Evolutionary conservation across 1,140 invertebrate genomes (phyloP).

Genomic region (Coenobita brevimanus): DNA sequence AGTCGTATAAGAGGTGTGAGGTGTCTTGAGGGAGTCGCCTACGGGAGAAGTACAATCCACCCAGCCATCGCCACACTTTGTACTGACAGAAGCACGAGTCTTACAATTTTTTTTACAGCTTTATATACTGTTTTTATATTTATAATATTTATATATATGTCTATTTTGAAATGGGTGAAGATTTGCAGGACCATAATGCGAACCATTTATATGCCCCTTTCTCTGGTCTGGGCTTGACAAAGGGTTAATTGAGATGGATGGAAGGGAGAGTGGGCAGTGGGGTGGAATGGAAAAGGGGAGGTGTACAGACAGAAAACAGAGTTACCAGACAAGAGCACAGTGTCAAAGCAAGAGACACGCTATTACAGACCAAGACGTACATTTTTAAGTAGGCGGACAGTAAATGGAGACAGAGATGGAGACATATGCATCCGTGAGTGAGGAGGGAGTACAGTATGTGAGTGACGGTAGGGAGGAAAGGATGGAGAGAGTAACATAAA

Average conservation of each 20-base stretch:
- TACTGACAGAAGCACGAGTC: conserved; percentile 62
- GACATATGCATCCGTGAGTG: conserved; percentile 1
- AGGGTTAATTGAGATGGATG: too few species aligned
- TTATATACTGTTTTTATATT: conserved; percentile 25
- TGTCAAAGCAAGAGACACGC: too few species aligned
- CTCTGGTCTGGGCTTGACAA: too few species aligned
- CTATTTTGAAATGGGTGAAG: neutral
- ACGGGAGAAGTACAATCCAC: conserved; percentile 2
- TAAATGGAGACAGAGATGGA: too few species aligned
- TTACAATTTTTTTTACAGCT: conserved; percentile 26
- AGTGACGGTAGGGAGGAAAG: conserved; percentile 2
- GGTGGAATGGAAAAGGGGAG: too few species aligned
- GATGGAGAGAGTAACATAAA: conserved; percentile 38
- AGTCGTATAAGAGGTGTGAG: conserved; percentile 1
- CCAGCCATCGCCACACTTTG: conserved; percentile 63
- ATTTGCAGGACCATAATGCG: too few species aligned
- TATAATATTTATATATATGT: neutral
- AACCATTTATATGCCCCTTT: too few species aligned
- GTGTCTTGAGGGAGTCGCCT: neutral
- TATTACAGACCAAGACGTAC: too few species aligned
- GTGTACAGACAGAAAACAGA: too few species aligned
- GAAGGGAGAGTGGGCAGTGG: too few species aligned
- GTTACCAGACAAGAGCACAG: too few species aligned
- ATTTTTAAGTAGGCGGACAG: too few species aligned
- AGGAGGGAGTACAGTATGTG: neutral